Evolutionary conservation across 2,797 vertebrate genomes (phyloP), one percentile per base, ranked within the genome.

Genomic region (Odontamblyopus rebecca): DNA sequence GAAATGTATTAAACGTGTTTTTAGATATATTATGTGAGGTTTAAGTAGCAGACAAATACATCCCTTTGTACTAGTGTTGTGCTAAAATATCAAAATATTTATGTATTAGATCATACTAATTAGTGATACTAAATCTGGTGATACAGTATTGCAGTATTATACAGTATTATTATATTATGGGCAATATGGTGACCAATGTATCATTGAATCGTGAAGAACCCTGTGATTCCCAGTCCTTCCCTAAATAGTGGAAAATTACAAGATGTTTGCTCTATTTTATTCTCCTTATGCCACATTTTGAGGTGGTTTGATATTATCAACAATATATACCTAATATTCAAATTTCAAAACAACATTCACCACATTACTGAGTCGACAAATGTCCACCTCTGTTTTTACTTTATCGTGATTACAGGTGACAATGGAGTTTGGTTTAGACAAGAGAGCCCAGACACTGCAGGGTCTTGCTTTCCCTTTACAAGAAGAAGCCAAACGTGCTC

Each of bases 341-440:
- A 27, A 57, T 44, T 44, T 44, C 41, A 44, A 44, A 12, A 44
- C 41, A 3, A 13, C 41, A 44, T 44, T 44, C 11, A 13, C 41
- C 41, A 13, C 13, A 44, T 44, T 44, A 44, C 12, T 44, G 41
- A 44, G 13, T 44, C 11, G 12, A 13, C 41, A 41, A 59, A 1
- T 29, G 54, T 11, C 23, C 54, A 11, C 3, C 54, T 53, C 19
- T 57, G 54, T 26, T 13, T 57, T 29, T 59, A 16, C 44, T 13
- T 54, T 2, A 32, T 56, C 18, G 12, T 48, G 53, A 27, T 56
- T 69, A 61, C 74, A 97, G 96, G 96, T 97, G 79, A 97, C 98
- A 86, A 97, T 97, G 0, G 97, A 99, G 91, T 98, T 99, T 90
- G 97, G 96, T 0, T 93, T 99, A 76, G 96, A 98, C 85, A 97